These are phyloP conservation scores for Eueides isabella DNA, from an alignment of 1,140 invertebrate genomes.

Conservation along the genomic window DNA sequence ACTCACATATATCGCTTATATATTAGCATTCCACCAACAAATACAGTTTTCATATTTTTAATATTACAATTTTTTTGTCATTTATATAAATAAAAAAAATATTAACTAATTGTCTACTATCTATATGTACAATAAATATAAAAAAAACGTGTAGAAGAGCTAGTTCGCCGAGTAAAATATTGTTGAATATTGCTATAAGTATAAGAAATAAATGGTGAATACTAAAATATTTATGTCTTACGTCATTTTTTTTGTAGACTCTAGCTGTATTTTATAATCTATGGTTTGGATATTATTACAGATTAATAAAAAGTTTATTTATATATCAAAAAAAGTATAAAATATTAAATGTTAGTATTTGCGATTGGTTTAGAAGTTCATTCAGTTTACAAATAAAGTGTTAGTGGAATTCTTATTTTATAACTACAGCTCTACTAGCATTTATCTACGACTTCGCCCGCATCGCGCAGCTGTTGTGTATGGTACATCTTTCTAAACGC, in stretches of 20 bases:
- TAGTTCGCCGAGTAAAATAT: constrained; percentile 1
- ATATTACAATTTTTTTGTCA: not conserved
- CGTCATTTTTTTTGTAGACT: constrained; percentile 1
- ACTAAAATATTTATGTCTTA: not conserved
- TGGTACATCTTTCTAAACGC: no score
- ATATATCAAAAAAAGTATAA: not conserved
- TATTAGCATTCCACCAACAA: constrained; percentile 16
- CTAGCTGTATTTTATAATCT: not conserved
- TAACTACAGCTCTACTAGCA: no score
- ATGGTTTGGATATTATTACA: not conserved
- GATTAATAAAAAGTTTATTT: not conserved
- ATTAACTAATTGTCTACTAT: no score
- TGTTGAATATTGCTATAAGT: constrained; percentile 7
- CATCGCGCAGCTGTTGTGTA: no score
- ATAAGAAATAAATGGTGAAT: not conserved
- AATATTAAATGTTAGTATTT: not conserved
- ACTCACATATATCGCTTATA: constrained; percentile 6
- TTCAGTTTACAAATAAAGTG: no score
- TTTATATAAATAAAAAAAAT: not conserved
- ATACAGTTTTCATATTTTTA: not conserved
- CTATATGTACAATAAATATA: no score
- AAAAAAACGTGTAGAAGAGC: constrained; percentile 3
- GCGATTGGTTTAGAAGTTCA: no score
- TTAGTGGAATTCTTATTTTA: no score
- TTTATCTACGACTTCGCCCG: no score